Evolutionary conservation across 64 coral and sea anemone genomes (phyloP).

Genomic region (Pocillopora damicornis): DNA sequence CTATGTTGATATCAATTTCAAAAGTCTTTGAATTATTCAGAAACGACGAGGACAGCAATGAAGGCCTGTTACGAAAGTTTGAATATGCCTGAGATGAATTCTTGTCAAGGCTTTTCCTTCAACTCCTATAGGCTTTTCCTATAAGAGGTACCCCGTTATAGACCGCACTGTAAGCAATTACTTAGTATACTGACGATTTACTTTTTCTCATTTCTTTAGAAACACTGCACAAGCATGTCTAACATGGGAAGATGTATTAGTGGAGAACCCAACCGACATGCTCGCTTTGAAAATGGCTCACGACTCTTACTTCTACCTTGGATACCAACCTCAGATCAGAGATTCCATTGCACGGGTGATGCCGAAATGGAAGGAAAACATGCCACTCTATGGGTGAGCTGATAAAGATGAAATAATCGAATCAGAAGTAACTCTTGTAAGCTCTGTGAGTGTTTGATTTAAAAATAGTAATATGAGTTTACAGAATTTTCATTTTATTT

Average conservation of each 20-base stretch:
- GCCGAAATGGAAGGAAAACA: slow-evolving; percentile 56
- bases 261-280: slow-evolving; percentile 83
- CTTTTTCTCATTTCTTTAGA: slow-evolving; percentile 32
- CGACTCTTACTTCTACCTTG: slow-evolving; percentile 94
- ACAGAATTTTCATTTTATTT: too few relatives aligned
- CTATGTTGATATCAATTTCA: too few relatives aligned
- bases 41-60: too few relatives aligned
- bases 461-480: too few relatives aligned
- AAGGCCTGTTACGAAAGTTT: too few relatives aligned
- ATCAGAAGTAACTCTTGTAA: not conserved
- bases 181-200: not conserved
- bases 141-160: too few relatives aligned
- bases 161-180: not conserved
- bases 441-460: not conserved
- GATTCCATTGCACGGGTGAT: slow-evolving; percentile 89
- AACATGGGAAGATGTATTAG: slow-evolving; percentile 86
- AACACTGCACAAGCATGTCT: slow-evolving; percentile 70
- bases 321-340: slow-evolving; percentile 79
- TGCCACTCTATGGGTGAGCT: slow-evolving; percentile 70
- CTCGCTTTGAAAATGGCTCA: slow-evolving; percentile 92
- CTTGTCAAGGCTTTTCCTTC: too few relatives aligned
- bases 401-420: not conserved
- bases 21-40: too few relatives aligned
- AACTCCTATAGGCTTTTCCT: too few relatives aligned
- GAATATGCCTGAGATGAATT: too few relatives aligned